Evolutionary conservation across 2,888 invertebrate genomes (phyloP).

Genomic region (Euphydryas editha): DNA sequence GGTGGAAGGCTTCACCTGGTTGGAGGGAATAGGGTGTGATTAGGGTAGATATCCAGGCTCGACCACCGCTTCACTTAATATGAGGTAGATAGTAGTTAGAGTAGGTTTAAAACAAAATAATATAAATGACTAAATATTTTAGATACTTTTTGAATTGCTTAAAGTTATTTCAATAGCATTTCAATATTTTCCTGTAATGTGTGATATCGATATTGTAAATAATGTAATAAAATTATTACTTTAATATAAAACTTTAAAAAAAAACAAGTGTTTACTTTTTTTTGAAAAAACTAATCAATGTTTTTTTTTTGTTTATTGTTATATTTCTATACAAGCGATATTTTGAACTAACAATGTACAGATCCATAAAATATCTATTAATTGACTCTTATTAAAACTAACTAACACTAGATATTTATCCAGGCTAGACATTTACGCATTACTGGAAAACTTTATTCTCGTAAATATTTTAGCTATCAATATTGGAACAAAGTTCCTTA

Average conservation of each 20-base stretch:
- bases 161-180: background rate
- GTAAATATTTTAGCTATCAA: no score
- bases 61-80: slow-evolving; percentile 72
- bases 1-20: slow-evolving; percentile 82
- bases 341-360: background rate
- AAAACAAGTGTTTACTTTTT: no score
- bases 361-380: background rate
- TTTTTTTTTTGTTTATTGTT: no score
- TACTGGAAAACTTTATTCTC: no score
- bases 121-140: background rate
- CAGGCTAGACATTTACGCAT: no score
- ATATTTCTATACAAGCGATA: background rate
- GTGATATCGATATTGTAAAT: background rate
- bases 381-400: background rate
- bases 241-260: no score
- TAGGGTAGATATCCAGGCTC: slow-evolving; percentile 56
- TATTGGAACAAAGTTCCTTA: no score
- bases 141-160: background rate
- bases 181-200: background rate
- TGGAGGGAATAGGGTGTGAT: slow-evolving; percentile 72
- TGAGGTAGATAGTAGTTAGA: no score
- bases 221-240: no score
- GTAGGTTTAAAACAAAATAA: background rate
- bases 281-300: no score
- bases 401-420: no score